A percentile compares a stretch with the other conserved stretches of the same genome.
Evolutionary conservation across 2,888 invertebrate species (phyloP).

Genomic region (Brachyptera putata): DNA sequence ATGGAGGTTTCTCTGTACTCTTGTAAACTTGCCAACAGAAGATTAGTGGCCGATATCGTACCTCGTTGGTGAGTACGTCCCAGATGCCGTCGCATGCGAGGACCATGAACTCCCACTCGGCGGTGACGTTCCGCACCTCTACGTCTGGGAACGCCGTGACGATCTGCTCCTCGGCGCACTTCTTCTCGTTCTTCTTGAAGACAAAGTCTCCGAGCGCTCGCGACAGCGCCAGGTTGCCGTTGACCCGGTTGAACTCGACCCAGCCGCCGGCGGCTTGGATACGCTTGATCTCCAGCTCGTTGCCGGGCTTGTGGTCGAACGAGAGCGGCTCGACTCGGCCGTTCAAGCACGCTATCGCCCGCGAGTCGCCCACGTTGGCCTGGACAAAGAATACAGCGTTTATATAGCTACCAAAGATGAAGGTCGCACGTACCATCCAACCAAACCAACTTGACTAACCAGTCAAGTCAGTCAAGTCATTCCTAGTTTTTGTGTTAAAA

Average conservation of each 20-base stretch:
- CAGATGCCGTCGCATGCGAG: conserved; percentile 99
- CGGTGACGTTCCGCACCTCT: conserved; percentile 68
- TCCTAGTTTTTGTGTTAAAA: too few relatives aligned
- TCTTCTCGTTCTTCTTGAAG: conserved; percentile 86
- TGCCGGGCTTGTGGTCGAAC: conserved; percentile 93
- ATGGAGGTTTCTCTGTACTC: too few relatives aligned
- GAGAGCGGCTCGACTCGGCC: conserved; percentile 75
- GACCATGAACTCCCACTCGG: conserved; percentile 95
- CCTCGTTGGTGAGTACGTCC: conserved; percentile 94
- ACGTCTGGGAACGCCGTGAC: conserved; percentile 98
- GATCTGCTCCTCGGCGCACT: conserved; percentile 89
- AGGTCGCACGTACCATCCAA: too few relatives aligned
- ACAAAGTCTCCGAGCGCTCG: conserved; percentile 95
- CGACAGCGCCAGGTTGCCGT: conserved; percentile 94
- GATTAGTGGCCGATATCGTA: too few relatives aligned
- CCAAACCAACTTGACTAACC: too few relatives aligned
- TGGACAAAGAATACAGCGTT: conserved; percentile 33
- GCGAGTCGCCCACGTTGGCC: conserved; percentile 96
- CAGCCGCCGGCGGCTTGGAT: conserved; percentile 93
- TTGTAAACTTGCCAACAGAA: too few relatives aligned
- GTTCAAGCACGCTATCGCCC: conserved; percentile 84
- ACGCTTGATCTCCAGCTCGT: conserved; percentile 79
- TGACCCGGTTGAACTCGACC: conserved; percentile 97
- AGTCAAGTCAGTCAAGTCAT: neutral
- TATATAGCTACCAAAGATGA: too few relatives aligned